Conservation (phyloP, 2,797 vertebrate genomes). For the Uromys caudimaculatus region DNA sequence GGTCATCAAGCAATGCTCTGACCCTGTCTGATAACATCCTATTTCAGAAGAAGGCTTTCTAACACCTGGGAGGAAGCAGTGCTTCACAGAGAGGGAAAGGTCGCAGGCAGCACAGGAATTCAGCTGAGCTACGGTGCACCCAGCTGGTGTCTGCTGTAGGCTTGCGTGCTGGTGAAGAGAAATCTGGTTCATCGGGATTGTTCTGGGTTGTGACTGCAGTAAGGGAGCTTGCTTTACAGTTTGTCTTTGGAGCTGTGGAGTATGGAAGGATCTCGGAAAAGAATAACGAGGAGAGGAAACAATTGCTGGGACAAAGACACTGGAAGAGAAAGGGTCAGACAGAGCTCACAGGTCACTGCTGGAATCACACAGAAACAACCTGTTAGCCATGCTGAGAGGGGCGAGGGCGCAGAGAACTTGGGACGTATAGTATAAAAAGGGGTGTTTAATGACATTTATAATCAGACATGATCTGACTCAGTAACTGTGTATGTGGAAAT, state of each 20-base stretch:
- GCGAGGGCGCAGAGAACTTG: not conserved
- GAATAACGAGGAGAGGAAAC: not conserved
- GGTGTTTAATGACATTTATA: not conserved
- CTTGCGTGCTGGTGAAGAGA: not conserved
- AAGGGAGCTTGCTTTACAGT: not conserved
- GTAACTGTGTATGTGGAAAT: constrained; percentile 6
- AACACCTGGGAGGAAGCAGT: not conserved
- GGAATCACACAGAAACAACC: not conserved
- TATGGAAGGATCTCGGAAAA: not conserved
- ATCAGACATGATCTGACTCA: not conserved
- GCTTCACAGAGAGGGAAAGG: not conserved
- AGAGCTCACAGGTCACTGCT: not conserved
- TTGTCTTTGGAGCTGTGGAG: not conserved
- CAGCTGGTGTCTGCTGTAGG: not conserved
- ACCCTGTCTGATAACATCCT: not conserved
- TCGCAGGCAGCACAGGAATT: not conserved
- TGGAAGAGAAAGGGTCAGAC: not conserved
- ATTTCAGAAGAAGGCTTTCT: not conserved
- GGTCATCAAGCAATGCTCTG: not conserved
- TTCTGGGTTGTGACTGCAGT: not conserved
- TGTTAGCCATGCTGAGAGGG: not conserved
- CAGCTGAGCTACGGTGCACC: not conserved
- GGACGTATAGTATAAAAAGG: not conserved
- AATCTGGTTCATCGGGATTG: not conserved
- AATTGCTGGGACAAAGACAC: not conserved